Conservation (phyloP, 2,797 vertebrate genomes). For the Spinibarbus caldwelli region DNA sequence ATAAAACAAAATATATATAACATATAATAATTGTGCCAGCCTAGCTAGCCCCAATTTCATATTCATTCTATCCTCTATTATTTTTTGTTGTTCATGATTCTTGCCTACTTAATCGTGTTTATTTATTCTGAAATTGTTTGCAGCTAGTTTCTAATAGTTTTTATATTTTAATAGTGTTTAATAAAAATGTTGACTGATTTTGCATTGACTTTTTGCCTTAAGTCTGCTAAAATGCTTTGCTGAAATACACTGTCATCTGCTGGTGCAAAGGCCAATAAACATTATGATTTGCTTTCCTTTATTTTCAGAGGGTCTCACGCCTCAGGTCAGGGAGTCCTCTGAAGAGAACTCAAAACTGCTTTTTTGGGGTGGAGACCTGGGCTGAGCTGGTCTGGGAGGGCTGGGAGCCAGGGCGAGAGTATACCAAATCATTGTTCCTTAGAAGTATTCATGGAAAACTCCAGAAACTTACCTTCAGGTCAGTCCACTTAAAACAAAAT, state of each 20-base stretch:
- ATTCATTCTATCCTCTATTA: not conserved
- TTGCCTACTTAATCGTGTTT: not conserved
- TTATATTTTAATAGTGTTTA: not conserved
- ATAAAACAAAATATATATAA: not conserved
- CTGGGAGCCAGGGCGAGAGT: slow-evolving; percentile 84
- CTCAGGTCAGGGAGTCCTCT: slow-evolving; percentile 33
- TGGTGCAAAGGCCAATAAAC: not conserved
- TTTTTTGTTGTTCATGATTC: not conserved
- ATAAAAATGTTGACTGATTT: not conserved
- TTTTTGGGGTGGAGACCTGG: slow-evolving; percentile 85
- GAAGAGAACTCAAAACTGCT: slow-evolving; percentile 65
- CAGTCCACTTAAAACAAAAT: slow-evolving; percentile 11
- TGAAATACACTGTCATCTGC: slow-evolving; percentile 40
- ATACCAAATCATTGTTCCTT: slow-evolving; percentile 82
- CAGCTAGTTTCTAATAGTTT: not conserved
- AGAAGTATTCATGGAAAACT: slow-evolving; percentile 84
- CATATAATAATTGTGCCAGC: not conserved
- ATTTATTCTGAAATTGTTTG: not conserved
- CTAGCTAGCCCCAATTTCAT: not conserved
- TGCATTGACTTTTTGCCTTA: not conserved
- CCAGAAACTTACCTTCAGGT: slow-evolving; percentile 89
- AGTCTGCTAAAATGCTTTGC: not conserved
- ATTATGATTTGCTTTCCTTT: not conserved
- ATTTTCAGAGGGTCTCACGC: slow-evolving; percentile 28
- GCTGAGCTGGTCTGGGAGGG: slow-evolving; percentile 83